Evolutionary conservation across 1,140 invertebrate genomes (phyloP), one percentile per base, ranked within the genome.

Genomic region (Eueides isabella): DNA sequence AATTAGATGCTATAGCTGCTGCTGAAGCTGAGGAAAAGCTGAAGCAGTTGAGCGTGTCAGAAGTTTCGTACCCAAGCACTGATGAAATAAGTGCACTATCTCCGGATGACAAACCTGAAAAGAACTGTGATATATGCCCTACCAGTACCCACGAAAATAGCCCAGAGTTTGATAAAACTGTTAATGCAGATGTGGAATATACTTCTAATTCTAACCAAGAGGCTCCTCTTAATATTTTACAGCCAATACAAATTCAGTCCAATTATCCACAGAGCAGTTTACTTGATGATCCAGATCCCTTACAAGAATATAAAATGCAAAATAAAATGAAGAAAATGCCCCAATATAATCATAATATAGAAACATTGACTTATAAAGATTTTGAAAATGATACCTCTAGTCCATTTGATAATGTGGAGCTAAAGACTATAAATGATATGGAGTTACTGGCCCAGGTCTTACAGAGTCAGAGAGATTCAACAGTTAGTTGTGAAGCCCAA

Each of bases 361-460:
- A 93, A 70, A 92, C 87, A 67, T 91, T 97, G 68, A 95, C 96
- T 80, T 95, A 95, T 84, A 95, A 95, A 55, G 97, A 98, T 85
- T 98, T 98, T 94, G 97, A 98, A 91, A 96, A 96, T 86, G 97
- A 98, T 86, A 97, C 96, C 64, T 97, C 97, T 19, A 98, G 97
- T 87, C 97, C 97, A 1, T 98, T 98, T 92, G 97, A 98, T 93
- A 97, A 97, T 93, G 95, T 98, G 90, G 97, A 97, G 94, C 86
- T 98, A 31, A 98, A 98, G 92, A 97, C 97, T 41, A 97, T 98
- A 55, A 98, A 98, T 92, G 97, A 98, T 88, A 95, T 98, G 93
- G 97, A 98, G 89, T 95, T 97, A 87, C 92, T 98, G 61, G 97
- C 97, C 5, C 95, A 97, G 89, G 95, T 97, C 30, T 78, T 89